Base-by-base conservation (phyloP, 2,797 vertebrate species). In the Setipinna tenuifilis region DNA sequence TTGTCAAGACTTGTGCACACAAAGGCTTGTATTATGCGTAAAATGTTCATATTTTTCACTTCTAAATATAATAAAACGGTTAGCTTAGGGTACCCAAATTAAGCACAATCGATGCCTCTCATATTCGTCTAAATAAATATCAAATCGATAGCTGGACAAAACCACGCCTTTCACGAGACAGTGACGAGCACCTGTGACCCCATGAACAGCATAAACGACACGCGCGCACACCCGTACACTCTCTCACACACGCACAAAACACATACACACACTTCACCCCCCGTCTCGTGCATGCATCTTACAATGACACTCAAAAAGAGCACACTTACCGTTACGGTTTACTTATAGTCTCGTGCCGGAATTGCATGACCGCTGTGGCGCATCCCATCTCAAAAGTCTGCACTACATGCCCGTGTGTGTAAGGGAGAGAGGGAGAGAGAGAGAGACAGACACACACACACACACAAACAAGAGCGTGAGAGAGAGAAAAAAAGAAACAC, bases 151-250 rank as follows among this genome's bases (percentile, higher is more conserved):
- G 90, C 89, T 93, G 93, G 92, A 93, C 91, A 93, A 94, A 96
- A 96, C 94, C 96, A 95, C 95, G 94, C 95, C 96, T 96, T 95
- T 95, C 92, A 93, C 88, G 92, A 93, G 93, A 94, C 93, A 93
- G 93, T 94, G 95, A 96, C 94, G 94, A 95, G 92, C 94, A 95
- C 95, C 95, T 95, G 94, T 96, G 95, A 96, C 94, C 95, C 93
- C 90, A 90, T 89, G 91, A 93, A 90, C 92, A 93, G 71, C 71
- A 78, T 92, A 90, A 90, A 91, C 71, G 31, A 78, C 71, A 86
- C 90, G 88, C 87, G 83, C 90, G 82, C 88, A 83, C 88, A 54
- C 88, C 65, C 86, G 50, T 62, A 85, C 87, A 86, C 88, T 78
- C 86, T 9, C 90, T n/a, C 87, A 85, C 85, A 41, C 89, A 75